Conservation (phyloP, 92 coral and sea anemone species). For the Epizoanthus scotinus region DNA sequence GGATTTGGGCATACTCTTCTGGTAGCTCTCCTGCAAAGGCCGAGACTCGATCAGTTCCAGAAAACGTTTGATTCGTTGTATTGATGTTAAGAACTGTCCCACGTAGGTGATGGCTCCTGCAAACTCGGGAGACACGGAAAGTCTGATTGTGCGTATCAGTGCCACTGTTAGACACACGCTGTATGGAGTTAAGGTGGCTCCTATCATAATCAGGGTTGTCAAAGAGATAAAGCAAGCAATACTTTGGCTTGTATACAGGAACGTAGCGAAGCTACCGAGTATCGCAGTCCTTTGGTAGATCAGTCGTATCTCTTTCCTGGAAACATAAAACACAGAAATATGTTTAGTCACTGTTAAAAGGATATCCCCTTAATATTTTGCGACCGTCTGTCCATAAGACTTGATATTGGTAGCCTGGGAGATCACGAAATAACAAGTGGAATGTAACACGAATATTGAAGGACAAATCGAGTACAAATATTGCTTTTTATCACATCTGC, state of each 20-base stretch:
- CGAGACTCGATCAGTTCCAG: slow-evolving; percentile 73
- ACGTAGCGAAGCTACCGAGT: slow-evolving; percentile 79
- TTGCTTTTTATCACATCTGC: too few species aligned
- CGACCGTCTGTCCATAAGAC: too few species aligned
- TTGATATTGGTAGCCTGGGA: too few species aligned
- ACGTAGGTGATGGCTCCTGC: slow-evolving; percentile 79
- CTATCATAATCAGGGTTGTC: slow-evolving; percentile 77
- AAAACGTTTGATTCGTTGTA: slow-evolving; percentile 67
- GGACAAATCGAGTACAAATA: too few species aligned
- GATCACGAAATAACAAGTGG: too few species aligned
- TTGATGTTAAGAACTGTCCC: slow-evolving; percentile 59
- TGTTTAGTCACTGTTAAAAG: too few species aligned
- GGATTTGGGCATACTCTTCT: slow-evolving; percentile 52
- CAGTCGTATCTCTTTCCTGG: slow-evolving; percentile 73
- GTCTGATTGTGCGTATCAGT: slow-evolving; percentile 70
- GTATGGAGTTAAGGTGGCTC: slow-evolving; percentile 65
- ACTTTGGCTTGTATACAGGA: slow-evolving; percentile 76
- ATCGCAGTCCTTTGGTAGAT: slow-evolving; percentile 79
- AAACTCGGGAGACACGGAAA: slow-evolving; percentile 75
- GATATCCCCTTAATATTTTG: not conserved
- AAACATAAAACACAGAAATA: not conserved
- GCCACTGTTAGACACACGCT: slow-evolving; percentile 81
- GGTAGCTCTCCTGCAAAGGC: slow-evolving; percentile 49
- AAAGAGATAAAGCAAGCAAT: slow-evolving; percentile 82
- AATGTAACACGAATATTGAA: too few species aligned